phyloP scores from a whole-genome alignment of 2,113 vertebrate genomes.

The Ia io region DNA sequence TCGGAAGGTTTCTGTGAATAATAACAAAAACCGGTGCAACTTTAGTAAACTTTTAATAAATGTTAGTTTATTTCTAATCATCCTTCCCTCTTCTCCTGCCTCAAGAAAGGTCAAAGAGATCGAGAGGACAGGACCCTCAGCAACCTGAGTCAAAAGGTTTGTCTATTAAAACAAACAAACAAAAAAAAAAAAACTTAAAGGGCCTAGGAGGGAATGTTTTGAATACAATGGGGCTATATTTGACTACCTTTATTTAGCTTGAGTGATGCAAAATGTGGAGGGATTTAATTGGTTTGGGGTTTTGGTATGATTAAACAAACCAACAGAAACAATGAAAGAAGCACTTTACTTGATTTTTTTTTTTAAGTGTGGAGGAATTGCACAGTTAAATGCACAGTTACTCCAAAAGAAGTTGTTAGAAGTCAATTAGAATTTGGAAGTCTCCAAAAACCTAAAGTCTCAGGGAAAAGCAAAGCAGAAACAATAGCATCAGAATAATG shows the following conservation, averaged over 20 bases:
- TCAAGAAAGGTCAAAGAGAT: background rate
- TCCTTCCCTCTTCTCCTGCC: background rate
- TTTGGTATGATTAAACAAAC: constrained; percentile 52
- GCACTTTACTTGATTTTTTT: background rate
- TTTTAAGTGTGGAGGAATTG: background rate
- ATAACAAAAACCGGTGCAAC: background rate
- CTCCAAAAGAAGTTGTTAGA: background rate
- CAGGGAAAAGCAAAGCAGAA: constrained; percentile 36
- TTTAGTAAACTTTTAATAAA: background rate
- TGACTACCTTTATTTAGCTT: background rate
- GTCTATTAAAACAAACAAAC: background rate
- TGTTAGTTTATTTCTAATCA: background rate
- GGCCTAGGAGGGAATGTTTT: background rate
- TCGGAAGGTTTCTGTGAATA: background rate
- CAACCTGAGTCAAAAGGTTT: background rate
- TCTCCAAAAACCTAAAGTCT: constrained; percentile 34
- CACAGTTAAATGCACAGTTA: background rate
- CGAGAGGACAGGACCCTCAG: background rate
- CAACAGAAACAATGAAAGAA: background rate
- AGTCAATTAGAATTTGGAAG: constrained; percentile 61
- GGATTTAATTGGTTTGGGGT: constrained; percentile 33
- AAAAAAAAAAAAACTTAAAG: background rate
- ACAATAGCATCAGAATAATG: constrained; percentile 34
- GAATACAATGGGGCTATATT: background rate
- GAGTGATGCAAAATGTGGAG: background rate